Evolutionary conservation across 2,113 vertebrate genomes (phyloP).

Genomic region (Rhinichthys klamathensis): DNA sequence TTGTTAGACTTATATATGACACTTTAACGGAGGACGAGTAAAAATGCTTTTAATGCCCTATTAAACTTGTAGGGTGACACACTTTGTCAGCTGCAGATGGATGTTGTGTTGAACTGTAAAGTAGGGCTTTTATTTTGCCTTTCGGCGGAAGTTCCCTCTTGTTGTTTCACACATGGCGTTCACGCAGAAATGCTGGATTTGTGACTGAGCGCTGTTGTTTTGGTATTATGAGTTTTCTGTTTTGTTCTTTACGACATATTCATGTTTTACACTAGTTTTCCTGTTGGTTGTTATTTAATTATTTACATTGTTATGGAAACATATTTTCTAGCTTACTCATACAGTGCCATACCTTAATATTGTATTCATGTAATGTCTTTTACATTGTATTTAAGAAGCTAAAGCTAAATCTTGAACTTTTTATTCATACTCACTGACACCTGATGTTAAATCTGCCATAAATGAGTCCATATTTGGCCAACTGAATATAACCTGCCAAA

Average conservation of each 20-base stretch:
- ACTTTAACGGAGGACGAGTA: not conserved
- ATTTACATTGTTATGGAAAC: not conserved
- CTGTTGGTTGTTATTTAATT: not conserved
- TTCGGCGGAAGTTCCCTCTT: not conserved
- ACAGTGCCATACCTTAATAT: not conserved
- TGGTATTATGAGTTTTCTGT: not conserved
- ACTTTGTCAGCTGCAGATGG: not conserved
- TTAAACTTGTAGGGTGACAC: no score
- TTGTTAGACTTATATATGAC: not conserved
- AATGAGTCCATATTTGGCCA: no score
- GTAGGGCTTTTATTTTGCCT: slow-evolving; percentile 32
- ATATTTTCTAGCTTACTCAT: not conserved
- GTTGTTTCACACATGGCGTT: not conserved
- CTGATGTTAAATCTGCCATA: no score
- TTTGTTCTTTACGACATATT: not conserved
- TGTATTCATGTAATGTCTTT: not conserved
- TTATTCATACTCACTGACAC: no score
- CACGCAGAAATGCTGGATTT: not conserved
- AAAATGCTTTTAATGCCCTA: not conserved
- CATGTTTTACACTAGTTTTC: not conserved
- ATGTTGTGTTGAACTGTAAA: not conserved
- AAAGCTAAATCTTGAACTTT: no score
- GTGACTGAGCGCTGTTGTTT: not conserved
- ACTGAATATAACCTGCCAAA: no score
- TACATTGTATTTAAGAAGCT: not conserved